A percentile compares a stretch with the other conserved stretches of the same genome.
These are phyloP conservation scores for Scaptomyza pallida DNA, from an alignment of 1,140 invertebrate genomes.

Conservation along the genomic window DNA sequence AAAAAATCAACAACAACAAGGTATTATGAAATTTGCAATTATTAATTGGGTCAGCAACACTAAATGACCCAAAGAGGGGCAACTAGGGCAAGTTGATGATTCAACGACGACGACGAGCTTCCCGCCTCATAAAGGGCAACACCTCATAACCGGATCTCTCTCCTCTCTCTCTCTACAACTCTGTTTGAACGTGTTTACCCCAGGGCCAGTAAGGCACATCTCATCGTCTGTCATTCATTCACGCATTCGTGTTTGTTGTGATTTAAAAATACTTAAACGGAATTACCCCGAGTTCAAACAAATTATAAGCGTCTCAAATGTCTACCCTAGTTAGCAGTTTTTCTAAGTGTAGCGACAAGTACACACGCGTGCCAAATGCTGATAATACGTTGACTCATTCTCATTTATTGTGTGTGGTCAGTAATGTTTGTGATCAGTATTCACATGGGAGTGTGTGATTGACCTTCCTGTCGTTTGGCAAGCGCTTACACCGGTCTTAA, in stretches of 20 bases:
- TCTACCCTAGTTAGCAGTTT: slow-evolving; percentile 10
- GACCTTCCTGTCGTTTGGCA: slow-evolving; percentile 57
- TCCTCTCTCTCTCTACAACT: slow-evolving; percentile 58
- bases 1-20: slow-evolving; percentile 9
- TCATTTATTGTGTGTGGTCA: slow-evolving; percentile 66
- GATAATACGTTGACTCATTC: slow-evolving; percentile 13
- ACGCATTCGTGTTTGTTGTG: slow-evolving; percentile 32
- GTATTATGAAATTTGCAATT: slow-evolving; percentile 72
- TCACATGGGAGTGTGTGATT: slow-evolving; percentile 58
- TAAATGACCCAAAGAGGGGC: slow-evolving; percentile 47
- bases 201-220: slow-evolving; percentile 62
- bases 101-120: slow-evolving; percentile 23
- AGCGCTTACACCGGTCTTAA: slow-evolving; percentile 38
- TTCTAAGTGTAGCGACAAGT: neutral
- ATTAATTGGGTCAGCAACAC: slow-evolving; percentile 72
- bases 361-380: slow-evolving; percentile 47
- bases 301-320: slow-evolving; percentile 53
- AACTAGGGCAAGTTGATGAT: slow-evolving; percentile 16
- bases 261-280: slow-evolving; percentile 50
- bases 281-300: slow-evolving; percentile 79
- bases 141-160: slow-evolving; percentile 69
- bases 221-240: slow-evolving; percentile 34
- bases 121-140: slow-evolving; percentile 40
- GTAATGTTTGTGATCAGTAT: slow-evolving; percentile 36
- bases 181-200: slow-evolving; percentile 49